phyloP scores from a whole-genome alignment of 2,888 invertebrate species.

The Cylloceria caligata region DNA sequence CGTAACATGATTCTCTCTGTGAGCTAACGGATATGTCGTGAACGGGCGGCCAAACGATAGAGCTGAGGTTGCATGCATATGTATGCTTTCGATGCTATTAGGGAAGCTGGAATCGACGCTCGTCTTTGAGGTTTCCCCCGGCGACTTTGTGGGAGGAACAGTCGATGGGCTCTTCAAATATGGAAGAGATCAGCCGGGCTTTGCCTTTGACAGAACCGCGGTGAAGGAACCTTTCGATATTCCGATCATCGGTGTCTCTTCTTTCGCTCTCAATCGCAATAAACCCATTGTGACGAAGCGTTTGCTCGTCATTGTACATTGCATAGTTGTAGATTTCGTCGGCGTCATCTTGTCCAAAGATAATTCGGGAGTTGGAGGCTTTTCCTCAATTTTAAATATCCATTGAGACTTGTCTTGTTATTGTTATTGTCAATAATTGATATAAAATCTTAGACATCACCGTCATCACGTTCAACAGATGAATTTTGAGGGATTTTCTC shows the following conservation, averaged over 20 bases:
- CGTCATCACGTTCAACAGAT: too few relatives aligned
- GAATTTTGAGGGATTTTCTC: too few relatives aligned
- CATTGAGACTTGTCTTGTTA: too few relatives aligned
- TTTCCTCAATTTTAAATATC: neutral
- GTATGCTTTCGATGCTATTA: constrained; percentile 63
- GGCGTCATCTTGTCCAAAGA: neutral
- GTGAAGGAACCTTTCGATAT: constrained; percentile 40
- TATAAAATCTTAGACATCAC: too few relatives aligned
- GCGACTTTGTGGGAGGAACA: constrained; percentile 61
- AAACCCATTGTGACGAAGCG: neutral
- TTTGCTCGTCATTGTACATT: neutral
- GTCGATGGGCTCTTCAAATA: constrained; percentile 61
- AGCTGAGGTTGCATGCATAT: constrained; percentile 63
- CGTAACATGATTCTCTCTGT: constrained; percentile 65
- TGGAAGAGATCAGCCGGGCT: constrained; percentile 44
- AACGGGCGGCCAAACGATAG: constrained; percentile 61
- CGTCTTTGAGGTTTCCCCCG: constrained; percentile 65
- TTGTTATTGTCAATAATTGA: neutral
- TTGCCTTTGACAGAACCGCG: constrained; percentile 39
- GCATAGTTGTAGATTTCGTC: neutral
- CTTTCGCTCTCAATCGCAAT: neutral
- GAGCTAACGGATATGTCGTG: constrained; percentile 56
- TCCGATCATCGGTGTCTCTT: constrained; percentile 21
- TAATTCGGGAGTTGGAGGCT: neutral
- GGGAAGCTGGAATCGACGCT: constrained; percentile 59